A percentile compares a stretch with the other conserved stretches of the same genome.
Evolutionary conservation across 2,113 vertebrate genomes (phyloP).

Genomic region (Aleadryas rufinucha): DNA sequence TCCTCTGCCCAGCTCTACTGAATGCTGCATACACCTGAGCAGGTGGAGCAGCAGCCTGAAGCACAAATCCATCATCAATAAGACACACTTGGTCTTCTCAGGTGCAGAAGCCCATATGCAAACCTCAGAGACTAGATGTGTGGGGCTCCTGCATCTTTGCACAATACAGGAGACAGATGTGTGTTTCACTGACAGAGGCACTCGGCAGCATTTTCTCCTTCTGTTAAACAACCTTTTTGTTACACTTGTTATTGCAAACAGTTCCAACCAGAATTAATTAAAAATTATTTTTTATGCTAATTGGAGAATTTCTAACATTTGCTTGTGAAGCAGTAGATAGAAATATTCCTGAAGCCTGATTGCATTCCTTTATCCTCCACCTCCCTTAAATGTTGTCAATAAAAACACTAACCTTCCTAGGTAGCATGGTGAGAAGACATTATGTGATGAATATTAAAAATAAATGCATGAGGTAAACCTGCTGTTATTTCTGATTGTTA

Average conservation of each 20-base stretch:
- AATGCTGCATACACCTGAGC: not conserved
- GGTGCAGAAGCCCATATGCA: not conserved
- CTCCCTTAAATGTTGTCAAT: constrained; percentile 66
- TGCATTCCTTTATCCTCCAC: not conserved
- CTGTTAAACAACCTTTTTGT: not conserved
- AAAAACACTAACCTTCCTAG: constrained; percentile 46
- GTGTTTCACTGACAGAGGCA: not conserved
- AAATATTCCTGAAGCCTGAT: not conserved
- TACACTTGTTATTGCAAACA: not conserved
- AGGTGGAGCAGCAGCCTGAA: not conserved
- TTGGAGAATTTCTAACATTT: not conserved
- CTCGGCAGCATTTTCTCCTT: not conserved
- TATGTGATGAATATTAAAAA: constrained; percentile 57
- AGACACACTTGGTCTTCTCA: not conserved
- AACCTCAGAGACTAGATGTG: not conserved
- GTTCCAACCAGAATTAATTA: not conserved
- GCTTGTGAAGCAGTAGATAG: not conserved
- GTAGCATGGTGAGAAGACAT: constrained; percentile 57
- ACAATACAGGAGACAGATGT: not conserved
- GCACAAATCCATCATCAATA: not conserved
- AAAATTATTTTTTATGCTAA: not conserved
- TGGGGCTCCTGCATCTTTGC: not conserved
- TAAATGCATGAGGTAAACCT: constrained; percentile 75
- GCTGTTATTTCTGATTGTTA: constrained; percentile 68
- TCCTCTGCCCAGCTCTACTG: not conserved